Evolutionary conservation across 2,797 vertebrate species (phyloP).

Genomic region (Synanceia verrucosa): DNA sequence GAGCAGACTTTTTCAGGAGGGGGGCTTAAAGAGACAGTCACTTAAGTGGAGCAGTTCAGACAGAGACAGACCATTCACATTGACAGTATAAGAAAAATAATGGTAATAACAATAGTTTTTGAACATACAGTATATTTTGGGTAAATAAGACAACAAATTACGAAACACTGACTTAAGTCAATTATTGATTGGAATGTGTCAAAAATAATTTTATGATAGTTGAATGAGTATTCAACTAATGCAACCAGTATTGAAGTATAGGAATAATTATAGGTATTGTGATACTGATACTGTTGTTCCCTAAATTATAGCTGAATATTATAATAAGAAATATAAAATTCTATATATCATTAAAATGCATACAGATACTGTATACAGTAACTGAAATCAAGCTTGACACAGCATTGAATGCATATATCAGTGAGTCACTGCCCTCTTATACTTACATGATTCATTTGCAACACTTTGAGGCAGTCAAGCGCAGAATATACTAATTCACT

Average conservation of each 20-base stretch:
- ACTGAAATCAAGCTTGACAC: background rate
- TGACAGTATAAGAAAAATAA: background rate
- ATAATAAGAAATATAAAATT: too few relatives aligned
- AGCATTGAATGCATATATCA: background rate
- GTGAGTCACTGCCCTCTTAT: constrained; percentile 20
- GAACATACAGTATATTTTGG: background rate
- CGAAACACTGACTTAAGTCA: background rate
- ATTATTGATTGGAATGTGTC: background rate
- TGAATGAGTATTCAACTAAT: too few relatives aligned
- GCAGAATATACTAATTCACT: constrained; percentile 39
- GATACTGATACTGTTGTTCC: background rate
- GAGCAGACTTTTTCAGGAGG: background rate
- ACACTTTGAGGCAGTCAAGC: constrained; percentile 18
- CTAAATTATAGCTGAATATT: too few relatives aligned
- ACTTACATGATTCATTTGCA: constrained; percentile 22
- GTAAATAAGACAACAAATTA: background rate
- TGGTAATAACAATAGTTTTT: background rate
- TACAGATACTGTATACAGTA: background rate
- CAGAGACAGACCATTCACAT: background rate
- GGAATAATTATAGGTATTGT: background rate
- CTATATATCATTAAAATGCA: constrained; percentile 21
- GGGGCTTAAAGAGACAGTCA: background rate
- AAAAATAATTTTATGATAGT: background rate
- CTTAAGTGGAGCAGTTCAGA: background rate
- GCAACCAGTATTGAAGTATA: background rate